These are phyloP conservation scores for Cryptocephalus moraei DNA, from an alignment of 2,888 invertebrate genomes.

Conservation along the genomic window DNA sequence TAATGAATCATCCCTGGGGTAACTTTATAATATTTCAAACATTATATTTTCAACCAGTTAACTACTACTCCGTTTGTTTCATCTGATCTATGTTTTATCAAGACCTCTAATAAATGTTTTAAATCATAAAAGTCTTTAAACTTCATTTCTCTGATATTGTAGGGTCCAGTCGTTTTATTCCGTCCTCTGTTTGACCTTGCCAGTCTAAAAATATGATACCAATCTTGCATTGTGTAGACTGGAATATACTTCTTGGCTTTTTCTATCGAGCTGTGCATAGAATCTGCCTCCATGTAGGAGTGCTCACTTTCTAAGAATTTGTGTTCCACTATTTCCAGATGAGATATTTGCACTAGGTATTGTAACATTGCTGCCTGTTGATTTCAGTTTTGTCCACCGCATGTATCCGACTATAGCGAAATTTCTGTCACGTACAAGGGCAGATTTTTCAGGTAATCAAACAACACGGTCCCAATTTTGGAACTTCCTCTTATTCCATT, in stretches of 20 bases:
- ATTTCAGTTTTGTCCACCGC: slow-evolving; percentile 11
- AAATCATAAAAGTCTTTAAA: slow-evolving; percentile 8
- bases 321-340: slow-evolving; percentile 7
- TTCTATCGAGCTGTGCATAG: slow-evolving; percentile 13
- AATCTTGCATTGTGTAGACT: slow-evolving; percentile 12
- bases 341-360: slow-evolving; percentile 8
- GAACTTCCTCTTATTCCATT: slow-evolving; percentile 7
- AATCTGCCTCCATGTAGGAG: slow-evolving; percentile 13
- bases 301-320: slow-evolving; percentile 12
- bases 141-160: slow-evolving; percentile 8
- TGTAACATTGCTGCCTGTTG: slow-evolving; percentile 9
- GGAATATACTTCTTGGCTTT: slow-evolving; percentile 11
- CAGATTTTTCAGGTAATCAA: not conserved
- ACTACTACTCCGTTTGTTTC: slow-evolving; percentile 9
- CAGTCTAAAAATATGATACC: slow-evolving; percentile 10
- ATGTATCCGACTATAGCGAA: slow-evolving; percentile 1
- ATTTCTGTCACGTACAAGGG: slow-evolving; percentile 1
- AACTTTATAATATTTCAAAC: slow-evolving; percentile 10
- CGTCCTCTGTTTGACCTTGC: slow-evolving; percentile 8
- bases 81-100: slow-evolving; percentile 9
- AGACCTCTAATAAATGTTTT: slow-evolving; percentile 4
- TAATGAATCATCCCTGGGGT: slow-evolving; percentile 10
- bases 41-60: slow-evolving; percentile 13
- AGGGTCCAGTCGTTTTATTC: slow-evolving; percentile 10
- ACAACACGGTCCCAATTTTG: slow-evolving; percentile 7